Evolutionary conservation across 2,113 vertebrate genomes (phyloP).

Genomic region (Oplegnathus fasciatus): DNA sequence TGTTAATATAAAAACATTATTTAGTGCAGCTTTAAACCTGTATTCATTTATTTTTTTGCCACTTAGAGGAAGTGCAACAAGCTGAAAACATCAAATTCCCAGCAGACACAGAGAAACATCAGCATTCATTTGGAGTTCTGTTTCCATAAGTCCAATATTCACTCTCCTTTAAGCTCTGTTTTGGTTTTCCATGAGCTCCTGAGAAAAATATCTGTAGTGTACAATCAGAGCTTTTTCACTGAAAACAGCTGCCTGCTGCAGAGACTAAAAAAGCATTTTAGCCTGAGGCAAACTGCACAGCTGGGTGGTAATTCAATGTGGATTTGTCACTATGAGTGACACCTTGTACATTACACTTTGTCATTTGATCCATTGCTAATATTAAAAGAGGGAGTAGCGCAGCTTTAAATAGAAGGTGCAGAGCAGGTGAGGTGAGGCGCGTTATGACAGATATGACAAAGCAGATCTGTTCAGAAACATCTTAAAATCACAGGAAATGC

Average conservation of each 20-base stretch:
- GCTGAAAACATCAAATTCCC: neutral
- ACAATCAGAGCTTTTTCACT: neutral
- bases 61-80: neutral
- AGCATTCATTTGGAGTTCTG: neutral
- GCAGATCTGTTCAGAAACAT: neutral
- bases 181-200: neutral
- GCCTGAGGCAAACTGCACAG: neutral
- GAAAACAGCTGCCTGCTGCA: neutral
- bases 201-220: neutral
- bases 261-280: neutral
- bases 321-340: neutral
- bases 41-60: neutral
- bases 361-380: neutral
- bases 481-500: neutral
- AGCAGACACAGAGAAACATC: neutral
- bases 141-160: neutral
- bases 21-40: neutral
- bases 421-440: neutral
- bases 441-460: neutral
- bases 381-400: neutral
- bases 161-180: neutral
- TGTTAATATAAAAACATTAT: neutral
- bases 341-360: neutral
- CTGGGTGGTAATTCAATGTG: neutral
- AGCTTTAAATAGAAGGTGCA: neutral